A percentile compares a stretch with the other conserved stretches of the same genome.
Evolutionary conservation across 1,140 invertebrate genomes (phyloP).

Genomic region (Olivierus martensii): DNA sequence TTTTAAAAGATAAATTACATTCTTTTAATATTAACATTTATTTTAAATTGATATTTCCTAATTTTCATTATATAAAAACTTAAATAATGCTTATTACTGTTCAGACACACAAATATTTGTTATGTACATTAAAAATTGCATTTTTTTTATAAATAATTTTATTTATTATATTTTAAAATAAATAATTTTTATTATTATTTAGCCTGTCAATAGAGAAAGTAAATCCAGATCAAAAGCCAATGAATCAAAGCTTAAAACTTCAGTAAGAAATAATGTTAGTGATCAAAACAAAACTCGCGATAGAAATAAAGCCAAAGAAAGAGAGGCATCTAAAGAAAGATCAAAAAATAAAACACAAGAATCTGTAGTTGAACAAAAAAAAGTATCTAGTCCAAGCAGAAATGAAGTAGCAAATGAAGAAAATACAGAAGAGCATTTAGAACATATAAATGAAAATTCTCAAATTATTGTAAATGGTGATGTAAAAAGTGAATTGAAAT

Average conservation of each 20-base stretch:
- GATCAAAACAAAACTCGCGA: slow-evolving; percentile 3
- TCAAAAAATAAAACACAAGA: slow-evolving; percentile 7
- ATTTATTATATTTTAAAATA: too few species aligned
- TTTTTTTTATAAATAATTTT: too few species aligned
- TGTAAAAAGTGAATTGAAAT: neutral
- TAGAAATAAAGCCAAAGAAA: slow-evolving; percentile 3
- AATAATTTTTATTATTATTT: too few species aligned
- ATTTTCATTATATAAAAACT: too few species aligned
- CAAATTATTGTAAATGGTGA: neutral
- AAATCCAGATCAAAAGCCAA: neutral
- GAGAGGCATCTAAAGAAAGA: slow-evolving; percentile 5
- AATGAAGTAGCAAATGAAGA: neutral
- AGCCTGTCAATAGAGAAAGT: neutral
- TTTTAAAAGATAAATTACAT: too few species aligned
- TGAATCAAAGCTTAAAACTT: neutral
- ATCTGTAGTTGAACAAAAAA: slow-evolving; percentile 2
- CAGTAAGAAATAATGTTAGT: slow-evolving; percentile 2
- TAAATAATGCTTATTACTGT: too few species aligned
- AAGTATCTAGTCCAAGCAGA: neutral
- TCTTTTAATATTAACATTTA: too few species aligned
- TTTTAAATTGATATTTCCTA: too few species aligned
- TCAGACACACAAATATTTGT: too few species aligned
- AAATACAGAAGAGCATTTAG: neutral
- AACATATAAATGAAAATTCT: neutral
- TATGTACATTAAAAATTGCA: too few species aligned